Percentiles rank a stretch among this genome's conserved stretches.
These are phyloP conservation scores for Tetramorium parvispinum DNA, from an alignment of 1,140 invertebrate genomes.

Conservation along the genomic window DNA sequence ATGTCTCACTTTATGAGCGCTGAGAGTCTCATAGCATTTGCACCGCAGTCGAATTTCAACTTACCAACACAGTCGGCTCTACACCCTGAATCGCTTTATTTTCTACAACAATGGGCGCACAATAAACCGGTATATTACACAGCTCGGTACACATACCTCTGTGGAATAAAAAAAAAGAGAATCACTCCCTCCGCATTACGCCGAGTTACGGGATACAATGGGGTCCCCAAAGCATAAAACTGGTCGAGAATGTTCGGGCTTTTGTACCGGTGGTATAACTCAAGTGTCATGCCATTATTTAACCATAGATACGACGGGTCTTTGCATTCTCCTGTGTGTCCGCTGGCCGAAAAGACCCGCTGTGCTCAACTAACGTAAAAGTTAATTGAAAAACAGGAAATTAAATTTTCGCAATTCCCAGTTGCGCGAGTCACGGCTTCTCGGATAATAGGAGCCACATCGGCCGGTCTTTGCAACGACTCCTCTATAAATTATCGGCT, in stretches of 20 bases:
- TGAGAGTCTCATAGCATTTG: slow-evolving; percentile 18
- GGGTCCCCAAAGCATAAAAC: slow-evolving; percentile 62
- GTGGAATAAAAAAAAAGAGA: slow-evolving; percentile 23
- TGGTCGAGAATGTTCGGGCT: slow-evolving; percentile 54
- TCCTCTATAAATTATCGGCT: slow-evolving; percentile 73
- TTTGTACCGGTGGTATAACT: slow-evolving; percentile 63
- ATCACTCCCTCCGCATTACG: slow-evolving; percentile 38
- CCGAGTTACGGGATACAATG: slow-evolving; percentile 58
- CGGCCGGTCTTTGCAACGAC: slow-evolving; percentile 48
- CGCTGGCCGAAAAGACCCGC: background rate
- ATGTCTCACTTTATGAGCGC: slow-evolving; percentile 35
- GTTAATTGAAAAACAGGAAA: slow-evolving; percentile 81
- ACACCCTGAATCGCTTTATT: slow-evolving; percentile 45
- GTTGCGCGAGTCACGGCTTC: slow-evolving; percentile 57
- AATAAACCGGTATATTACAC: slow-evolving; percentile 59
- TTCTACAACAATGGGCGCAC: slow-evolving; percentile 57
- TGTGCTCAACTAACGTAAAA: slow-evolving; percentile 70
- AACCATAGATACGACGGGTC: slow-evolving; percentile 55
- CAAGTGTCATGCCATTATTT: slow-evolving; percentile 67
- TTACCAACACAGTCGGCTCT: slow-evolving; percentile 13
- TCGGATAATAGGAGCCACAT: slow-evolving; percentile 56
- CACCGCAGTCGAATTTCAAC: slow-evolving; percentile 52
- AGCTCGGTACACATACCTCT: slow-evolving; percentile 39
- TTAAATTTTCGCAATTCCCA: slow-evolving; percentile 74
- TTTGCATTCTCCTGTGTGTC: slow-evolving; percentile 53